Base-by-base conservation (phyloP, 1,140 invertebrate genomes). In the Ganaspis sp. region DNA sequence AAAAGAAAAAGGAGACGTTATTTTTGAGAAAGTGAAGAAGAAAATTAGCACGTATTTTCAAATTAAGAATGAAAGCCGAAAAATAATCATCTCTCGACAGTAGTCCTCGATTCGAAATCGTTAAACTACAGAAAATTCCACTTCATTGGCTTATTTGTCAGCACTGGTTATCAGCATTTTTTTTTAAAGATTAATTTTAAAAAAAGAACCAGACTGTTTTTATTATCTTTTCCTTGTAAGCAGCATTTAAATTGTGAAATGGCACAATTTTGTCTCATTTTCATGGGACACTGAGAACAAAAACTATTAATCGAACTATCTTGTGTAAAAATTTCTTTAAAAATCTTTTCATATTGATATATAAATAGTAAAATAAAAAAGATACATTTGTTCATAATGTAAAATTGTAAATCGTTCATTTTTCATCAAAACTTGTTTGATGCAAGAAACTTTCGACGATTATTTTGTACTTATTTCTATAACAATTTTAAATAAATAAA, bases 351-450 rank as follows among this genome's bases (percentile, higher is more conserved):
- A 34, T 29, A 34, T 29, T 26, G 9, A 6, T 34, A 34, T 29
- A n/a, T 29, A 11, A 64, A 64, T 29, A 64, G 15, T 64, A n/a
- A 5, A 17, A 17, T 17, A 49, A 49, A 12, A 40, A 40, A 9
- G 40, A 45, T 15, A 29, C 54, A 58, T 29, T 64, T 34, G 26
- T 64, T 64, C 58, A 64, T 64, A 64, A 64, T 64, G 58, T 64
- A 64, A 64, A 64, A 29, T 64, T 64, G 58, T 64, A 64, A 64
- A 64, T 21, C 58, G 15, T 64, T 64, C 17, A 15, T n/a, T 64
- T 64, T 64, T 64, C 12, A n/a, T 64, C 9, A 34, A 64, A 64
- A 1, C 5, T 58, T 23, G 9, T 58, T 58, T 21, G 3, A 26
- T 12, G 15, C 15, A 64, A 64, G 29, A 12, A 34, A 49, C 0